Evolutionary conservation across 1,140 invertebrate species (phyloP).

Genomic region (Lepidurus couesii): DNA sequence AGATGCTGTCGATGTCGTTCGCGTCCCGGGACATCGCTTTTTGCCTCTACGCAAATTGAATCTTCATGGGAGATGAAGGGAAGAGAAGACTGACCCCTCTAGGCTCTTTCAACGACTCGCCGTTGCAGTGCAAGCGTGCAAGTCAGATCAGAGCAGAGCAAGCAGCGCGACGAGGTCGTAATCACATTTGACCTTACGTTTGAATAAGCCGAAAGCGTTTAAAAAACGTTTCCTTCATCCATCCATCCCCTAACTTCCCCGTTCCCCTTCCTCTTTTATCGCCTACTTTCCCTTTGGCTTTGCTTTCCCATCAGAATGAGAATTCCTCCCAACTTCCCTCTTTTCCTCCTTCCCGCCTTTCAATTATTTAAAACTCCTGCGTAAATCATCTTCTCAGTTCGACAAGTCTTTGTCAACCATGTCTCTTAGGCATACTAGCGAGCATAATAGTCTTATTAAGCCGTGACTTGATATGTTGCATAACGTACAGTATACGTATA

Average conservation of each 20-base stretch:
- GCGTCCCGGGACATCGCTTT: constrained; percentile 17
- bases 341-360: background rate
- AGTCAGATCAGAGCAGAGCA: background rate
- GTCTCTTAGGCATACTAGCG: background rate
- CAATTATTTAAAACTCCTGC: background rate
- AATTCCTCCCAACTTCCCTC: background rate
- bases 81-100: constrained; percentile 8
- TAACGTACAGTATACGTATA: background rate
- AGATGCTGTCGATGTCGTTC: background rate
- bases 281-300: too few species aligned
- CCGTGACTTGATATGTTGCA: background rate
- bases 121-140: background rate
- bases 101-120: background rate
- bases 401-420: background rate
- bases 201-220: constrained; percentile 14
- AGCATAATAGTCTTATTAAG: background rate
- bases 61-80: constrained; percentile 18
- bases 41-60: constrained; percentile 13
- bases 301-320: too few species aligned
- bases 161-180: constrained; percentile 4
- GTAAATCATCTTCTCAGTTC: constrained; percentile 7
- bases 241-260: background rate
- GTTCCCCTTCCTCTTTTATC: background rate
- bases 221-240: constrained; percentile 14
- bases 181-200: constrained; percentile 22